Conservation (phyloP, 1,140 invertebrate genomes). For the Coptotermes formosanus region DNA sequence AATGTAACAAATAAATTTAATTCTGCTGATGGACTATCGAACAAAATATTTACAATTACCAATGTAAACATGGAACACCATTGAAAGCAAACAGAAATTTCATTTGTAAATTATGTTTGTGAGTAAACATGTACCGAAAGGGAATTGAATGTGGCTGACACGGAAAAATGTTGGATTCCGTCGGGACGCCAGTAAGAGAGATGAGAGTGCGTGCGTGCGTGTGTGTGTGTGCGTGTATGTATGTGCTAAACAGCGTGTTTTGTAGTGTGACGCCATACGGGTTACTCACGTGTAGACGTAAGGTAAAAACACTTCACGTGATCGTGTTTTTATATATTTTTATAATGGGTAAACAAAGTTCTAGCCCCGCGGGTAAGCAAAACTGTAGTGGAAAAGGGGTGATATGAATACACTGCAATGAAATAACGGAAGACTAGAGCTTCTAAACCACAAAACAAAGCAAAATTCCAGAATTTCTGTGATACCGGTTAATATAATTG, state of each 20-base stretch:
- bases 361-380: neutral
- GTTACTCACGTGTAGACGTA: neutral
- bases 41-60: neutral
- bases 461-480: neutral
- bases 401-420: neutral
- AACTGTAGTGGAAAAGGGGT: neutral
- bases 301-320: neutral
- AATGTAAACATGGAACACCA: neutral
- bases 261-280: neutral
- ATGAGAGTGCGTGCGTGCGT: no score
- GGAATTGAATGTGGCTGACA: neutral
- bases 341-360: neutral
- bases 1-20: neutral
- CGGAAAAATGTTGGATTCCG: neutral
- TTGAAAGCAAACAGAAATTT: neutral
- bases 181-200: neutral
- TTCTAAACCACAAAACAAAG: neutral
- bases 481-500: neutral
- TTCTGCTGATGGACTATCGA: neutral
- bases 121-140: neutral
- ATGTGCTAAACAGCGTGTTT: neutral
- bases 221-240: no score
- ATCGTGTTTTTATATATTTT: neutral
- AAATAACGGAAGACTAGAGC: neutral
- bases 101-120: neutral